A percentile compares a stretch with the other conserved stretches of the same genome.
Evolutionary conservation across 1,140 invertebrate genomes (phyloP).

Genomic region (Neomicropteryx cornuta): DNA sequence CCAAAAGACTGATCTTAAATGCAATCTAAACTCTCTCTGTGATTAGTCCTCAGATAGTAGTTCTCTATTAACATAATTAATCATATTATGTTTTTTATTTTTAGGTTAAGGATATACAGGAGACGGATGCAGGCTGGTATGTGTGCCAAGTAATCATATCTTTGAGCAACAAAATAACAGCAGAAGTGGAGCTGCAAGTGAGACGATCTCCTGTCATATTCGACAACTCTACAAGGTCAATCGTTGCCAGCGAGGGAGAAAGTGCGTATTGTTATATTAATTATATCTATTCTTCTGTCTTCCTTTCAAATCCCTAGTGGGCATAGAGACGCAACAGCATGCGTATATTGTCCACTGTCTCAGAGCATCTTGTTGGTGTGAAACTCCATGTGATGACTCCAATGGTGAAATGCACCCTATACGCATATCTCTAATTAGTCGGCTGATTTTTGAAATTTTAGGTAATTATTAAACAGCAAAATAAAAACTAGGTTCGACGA

Average conservation of each 20-base stretch:
- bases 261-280: conserved; percentile 27
- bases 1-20: no score
- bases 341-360: neutral
- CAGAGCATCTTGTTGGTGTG: neutral
- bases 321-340: neutral
- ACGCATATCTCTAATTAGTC: no score
- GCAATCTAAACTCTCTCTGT: no score
- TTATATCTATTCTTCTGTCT: neutral
- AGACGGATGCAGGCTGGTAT: conserved; percentile 83
- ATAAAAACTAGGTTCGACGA: no score
- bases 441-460: no score
- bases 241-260: conserved; percentile 74
- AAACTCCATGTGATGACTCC: no score
- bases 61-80: no score
- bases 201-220: conserved; percentile 80
- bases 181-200: conserved; percentile 74
- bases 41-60: no score
- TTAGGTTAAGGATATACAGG: conserved; percentile 89
- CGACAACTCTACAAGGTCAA: conserved; percentile 80
- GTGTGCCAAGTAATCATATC: conserved; percentile 78
- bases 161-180: conserved; percentile 64
- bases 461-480: no score
- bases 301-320: neutral
- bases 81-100: conserved; percentile 11
- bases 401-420: no score